Evolutionary conservation across 2,113 vertebrate species (phyloP), one percentile per base, ranked within the genome.

Genomic region (Prunella fulvescens): DNA sequence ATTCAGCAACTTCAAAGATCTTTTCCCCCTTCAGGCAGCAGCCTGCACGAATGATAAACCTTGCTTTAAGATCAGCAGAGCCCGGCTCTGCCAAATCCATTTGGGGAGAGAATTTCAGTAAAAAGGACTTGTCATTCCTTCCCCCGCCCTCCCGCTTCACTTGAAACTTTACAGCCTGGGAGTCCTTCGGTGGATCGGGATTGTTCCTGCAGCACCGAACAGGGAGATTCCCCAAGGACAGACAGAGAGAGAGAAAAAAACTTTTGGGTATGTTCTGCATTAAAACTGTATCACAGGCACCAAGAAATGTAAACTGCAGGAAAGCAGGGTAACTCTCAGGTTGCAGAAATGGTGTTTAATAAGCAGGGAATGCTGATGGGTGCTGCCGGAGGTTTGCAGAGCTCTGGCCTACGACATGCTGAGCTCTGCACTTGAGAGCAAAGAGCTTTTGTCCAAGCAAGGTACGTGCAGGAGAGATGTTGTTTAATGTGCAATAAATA

Each of bases 1-100:
- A 90, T 62, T 84, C 94, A 92, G 37, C 85, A 39, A 91, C 95
- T 96, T 96, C 95, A 93, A 95, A 97, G 92, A 92, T 88, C 80
- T 66, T 78, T 92, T 83, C 80, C 93, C 92, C 86, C 94, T 94
- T 94, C 88, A 73, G 95, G 96, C 93, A 93, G 88, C 88, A 96
- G 94, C 93, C 93, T 93, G 92, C 94, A 71, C 82, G 19, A 93
- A 92, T 62, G 94, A 95, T 95, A 96, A 96, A 96, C 90, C 84
- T 95, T 81, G 93, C 94, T 78, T 65, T 60, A 93, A 94, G 88
- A 81, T 84, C 90, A 50, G 74, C 74, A 80, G 85, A 92, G 81
- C 54, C 10, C 6, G 19, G 81, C 86, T 93, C 90, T 90, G 93
- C 93, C 95, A 95, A 95, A 94, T 86, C 86, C 81, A 53, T 86